Percentiles rank a stretch among this genome's conserved stretches.
phyloP scores from a whole-genome alignment of 2,113 vertebrate species.

The Zootoca vivipara region DNA sequence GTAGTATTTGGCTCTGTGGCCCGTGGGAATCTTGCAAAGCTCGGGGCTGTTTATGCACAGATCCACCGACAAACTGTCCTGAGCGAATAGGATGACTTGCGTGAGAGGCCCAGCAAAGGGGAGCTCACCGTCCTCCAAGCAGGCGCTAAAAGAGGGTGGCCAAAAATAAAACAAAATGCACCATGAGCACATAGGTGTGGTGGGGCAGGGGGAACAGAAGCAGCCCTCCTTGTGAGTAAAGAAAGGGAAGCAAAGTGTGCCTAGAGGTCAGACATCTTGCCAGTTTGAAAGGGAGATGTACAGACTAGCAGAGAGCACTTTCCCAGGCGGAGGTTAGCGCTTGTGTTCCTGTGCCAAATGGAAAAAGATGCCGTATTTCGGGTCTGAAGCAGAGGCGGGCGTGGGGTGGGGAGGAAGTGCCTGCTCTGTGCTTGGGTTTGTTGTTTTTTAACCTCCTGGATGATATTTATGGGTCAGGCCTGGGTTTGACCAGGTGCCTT shows the following conservation, averaged over 20 bases:
- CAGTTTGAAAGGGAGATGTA: not conserved
- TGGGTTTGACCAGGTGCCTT: not conserved
- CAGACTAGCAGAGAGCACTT: not conserved
- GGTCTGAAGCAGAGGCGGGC: not conserved
- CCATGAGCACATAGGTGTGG: not conserved
- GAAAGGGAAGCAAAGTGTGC: not conserved
- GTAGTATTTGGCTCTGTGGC: not conserved
- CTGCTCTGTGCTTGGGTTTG: not conserved
- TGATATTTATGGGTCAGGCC: not conserved
- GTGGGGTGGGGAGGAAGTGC: not conserved
- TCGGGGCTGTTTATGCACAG: not conserved
- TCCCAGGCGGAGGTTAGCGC: not conserved
- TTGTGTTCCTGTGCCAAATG: not conserved
- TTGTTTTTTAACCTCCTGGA: not conserved
- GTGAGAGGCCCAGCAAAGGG: not conserved
- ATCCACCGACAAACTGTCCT: not conserved
- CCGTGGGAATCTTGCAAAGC: not conserved
- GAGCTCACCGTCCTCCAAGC: not conserved
- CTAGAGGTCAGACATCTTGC: not conserved
- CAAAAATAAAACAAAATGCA: not conserved
- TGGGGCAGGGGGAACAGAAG: too few relatives aligned
- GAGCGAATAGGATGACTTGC: not conserved
- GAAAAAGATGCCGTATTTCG: not conserved
- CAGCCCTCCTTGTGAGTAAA: not conserved
- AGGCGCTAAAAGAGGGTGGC: not conserved